Conservation (phyloP, 2,888 invertebrate genomes). For the Idaea aversata region DNA sequence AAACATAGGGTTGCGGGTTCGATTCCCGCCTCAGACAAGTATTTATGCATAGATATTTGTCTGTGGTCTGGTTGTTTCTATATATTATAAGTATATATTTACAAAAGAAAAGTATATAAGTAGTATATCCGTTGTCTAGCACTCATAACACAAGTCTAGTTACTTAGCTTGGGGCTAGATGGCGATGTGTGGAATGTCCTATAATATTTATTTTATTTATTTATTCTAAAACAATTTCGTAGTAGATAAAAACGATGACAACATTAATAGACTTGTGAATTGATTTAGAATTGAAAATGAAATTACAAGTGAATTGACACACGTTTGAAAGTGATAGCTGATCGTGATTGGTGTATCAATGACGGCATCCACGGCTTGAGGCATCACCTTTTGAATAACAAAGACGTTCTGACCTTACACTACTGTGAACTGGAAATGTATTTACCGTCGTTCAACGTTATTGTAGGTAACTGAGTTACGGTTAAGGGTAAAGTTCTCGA, state of each 20-base stretch:
- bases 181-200: no score
- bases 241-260: conserved; percentile 6
- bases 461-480: conserved; percentile 7
- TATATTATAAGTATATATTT: no score
- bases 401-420: conserved; percentile 51
- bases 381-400: conserved; percentile 53
- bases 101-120: no score
- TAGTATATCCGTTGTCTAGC: no score
- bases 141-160: no score
- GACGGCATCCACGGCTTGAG: conserved; percentile 18
- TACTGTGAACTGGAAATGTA: conserved; percentile 14
- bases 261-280: conserved; percentile 29
- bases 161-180: no score
- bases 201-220: no score
- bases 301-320: conserved; percentile 54
- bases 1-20: no score
- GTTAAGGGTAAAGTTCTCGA: neutral
- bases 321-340: conserved; percentile 67
- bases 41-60: no score
- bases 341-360: conserved; percentile 59
- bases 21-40: no score
- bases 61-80: no score
- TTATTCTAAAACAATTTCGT: neutral
- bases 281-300: conserved; percentile 59
- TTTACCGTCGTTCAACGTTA: conserved; percentile 3